Percentiles rank a stretch among this genome's conserved stretches.
These are phyloP conservation scores for Riptortus pedestris DNA, from an alignment of 1,140 invertebrate species.

Conservation along the genomic window DNA sequence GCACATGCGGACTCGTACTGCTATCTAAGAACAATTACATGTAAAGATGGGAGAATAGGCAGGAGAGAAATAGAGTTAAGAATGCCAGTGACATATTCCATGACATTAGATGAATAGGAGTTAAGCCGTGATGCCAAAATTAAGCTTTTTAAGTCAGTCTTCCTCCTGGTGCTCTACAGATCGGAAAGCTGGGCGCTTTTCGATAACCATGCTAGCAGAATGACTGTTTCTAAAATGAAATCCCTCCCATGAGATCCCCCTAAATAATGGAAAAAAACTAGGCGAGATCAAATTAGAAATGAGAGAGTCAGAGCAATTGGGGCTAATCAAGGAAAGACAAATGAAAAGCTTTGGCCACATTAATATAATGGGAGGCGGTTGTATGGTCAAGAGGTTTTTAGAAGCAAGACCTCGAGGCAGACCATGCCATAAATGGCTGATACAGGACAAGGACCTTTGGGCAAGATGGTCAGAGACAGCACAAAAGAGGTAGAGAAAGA, in stretches of 20 bases:
- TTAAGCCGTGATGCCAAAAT: not conserved
- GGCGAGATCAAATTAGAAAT: no score
- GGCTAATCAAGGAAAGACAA: not conserved
- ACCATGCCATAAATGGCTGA: not conserved
- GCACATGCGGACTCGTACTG: not conserved
- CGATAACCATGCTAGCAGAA: not conserved
- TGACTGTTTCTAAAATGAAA: not conserved
- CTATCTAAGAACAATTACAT: no score
- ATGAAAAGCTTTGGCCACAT: not conserved
- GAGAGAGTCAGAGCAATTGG: not conserved
- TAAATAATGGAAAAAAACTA: no score
- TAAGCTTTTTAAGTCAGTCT: not conserved
- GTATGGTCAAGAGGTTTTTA: not conserved
- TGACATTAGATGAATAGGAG: not conserved
- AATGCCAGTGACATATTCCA: not conserved
- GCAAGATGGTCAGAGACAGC: slow-evolving; percentile 1
- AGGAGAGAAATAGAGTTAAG: not conserved
- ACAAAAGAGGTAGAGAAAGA: slow-evolving; percentile 3
- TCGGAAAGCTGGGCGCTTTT: not conserved
- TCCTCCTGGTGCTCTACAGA: not conserved
- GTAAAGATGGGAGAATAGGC: not conserved
- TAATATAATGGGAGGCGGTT: not conserved
- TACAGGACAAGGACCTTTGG: not conserved
- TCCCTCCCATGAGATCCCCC: no score
- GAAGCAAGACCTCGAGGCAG: not conserved